phyloP scores from a whole-genome alignment of 2,797 vertebrate species.

The Aviceda leuphotes region DNA sequence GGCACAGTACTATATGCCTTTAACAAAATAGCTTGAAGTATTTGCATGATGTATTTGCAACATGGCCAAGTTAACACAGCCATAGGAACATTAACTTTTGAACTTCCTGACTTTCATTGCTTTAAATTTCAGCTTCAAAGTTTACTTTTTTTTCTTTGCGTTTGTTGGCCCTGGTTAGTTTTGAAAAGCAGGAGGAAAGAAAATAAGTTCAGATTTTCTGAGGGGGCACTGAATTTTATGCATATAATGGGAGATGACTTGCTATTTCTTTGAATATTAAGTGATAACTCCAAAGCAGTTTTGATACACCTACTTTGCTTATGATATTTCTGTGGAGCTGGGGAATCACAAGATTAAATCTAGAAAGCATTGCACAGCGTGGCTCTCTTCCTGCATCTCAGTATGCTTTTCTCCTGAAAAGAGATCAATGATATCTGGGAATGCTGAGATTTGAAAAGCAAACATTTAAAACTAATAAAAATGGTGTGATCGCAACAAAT shows the following conservation, averaged over 20 bases:
- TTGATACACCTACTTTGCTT: neutral
- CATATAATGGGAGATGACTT: neutral
- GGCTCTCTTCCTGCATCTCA: neutral
- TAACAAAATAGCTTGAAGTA: conserved; percentile 58
- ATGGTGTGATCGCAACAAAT: neutral
- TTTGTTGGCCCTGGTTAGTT: conserved; percentile 57
- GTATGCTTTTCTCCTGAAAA: neutral
- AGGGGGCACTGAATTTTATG: neutral
- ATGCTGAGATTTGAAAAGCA: neutral
- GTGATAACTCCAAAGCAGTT: neutral
- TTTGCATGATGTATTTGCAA: conserved; percentile 55
- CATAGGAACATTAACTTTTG: conserved; percentile 67
- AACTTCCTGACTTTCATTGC: conserved; percentile 68
- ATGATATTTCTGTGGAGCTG: neutral
- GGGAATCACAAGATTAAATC: neutral
- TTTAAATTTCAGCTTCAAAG: conserved; percentile 66
- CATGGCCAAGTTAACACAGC: conserved; percentile 62
- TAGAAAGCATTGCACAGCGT: neutral
- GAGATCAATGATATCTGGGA: neutral
- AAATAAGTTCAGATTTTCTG: conserved; percentile 26
- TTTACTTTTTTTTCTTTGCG: conserved; percentile 28
- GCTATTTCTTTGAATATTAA: neutral
- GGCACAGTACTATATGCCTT: neutral
- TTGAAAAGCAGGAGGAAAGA: conserved; percentile 39
- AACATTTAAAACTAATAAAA: neutral